These are phyloP conservation scores for Alectoris magna DNA, from an alignment of 2,797 vertebrate genomes.

Conservation along the genomic window DNA sequence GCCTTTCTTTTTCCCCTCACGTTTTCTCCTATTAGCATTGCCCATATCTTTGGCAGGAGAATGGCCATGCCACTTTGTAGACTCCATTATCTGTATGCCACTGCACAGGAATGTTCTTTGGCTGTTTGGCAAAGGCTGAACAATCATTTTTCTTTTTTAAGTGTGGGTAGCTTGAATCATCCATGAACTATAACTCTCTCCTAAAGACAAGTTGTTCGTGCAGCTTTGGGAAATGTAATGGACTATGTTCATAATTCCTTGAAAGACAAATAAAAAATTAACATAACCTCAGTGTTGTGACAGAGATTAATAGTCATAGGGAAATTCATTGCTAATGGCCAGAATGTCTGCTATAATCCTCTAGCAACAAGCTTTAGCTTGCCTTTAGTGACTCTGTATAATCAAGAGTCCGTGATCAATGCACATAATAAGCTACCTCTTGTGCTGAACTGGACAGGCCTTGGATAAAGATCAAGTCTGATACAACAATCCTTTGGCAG, in stretches of 20 bases:
- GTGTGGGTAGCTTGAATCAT: not conserved
- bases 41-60: not conserved
- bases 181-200: conserved; percentile 52
- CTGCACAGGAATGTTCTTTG: not conserved
- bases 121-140: conserved; percentile 15
- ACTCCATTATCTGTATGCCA: not conserved
- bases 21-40: not conserved
- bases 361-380: conserved; percentile 40
- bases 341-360: conserved; percentile 45
- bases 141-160: conserved; percentile 47
- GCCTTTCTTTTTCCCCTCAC: not conserved
- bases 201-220: conserved; percentile 61
- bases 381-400: not conserved
- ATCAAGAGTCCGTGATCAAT: conserved; percentile 40
- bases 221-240: conserved; percentile 65
- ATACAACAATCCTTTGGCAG: conserved; percentile 4
- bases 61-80: not conserved
- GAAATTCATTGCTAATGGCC: conserved; percentile 65
- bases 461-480: conserved; percentile 44
- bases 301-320: conserved; percentile 53
- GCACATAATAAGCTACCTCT: conserved; percentile 21
- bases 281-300: conserved; percentile 55
- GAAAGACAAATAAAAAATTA: conserved; percentile 72
- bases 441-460: conserved; percentile 12
- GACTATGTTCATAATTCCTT: conserved; percentile 63